Conservation (phyloP, 2,888 invertebrate genomes). For the Oegoconia quadripuncta region DNA sequence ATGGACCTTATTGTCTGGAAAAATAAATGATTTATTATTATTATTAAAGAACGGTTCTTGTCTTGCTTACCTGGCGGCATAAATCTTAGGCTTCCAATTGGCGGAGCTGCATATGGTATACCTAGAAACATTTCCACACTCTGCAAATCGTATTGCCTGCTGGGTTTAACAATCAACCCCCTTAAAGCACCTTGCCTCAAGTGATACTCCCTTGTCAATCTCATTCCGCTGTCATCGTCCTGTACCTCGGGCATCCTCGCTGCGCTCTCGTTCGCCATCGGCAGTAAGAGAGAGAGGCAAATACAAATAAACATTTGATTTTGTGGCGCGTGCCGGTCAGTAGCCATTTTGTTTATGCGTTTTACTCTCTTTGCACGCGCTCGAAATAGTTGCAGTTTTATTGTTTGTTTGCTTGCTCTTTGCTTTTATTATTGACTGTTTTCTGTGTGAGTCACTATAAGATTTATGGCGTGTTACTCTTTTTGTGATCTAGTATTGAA, state of each 20-base stretch:
- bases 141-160: conserved; percentile 80
- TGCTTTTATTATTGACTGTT: conserved; percentile 43
- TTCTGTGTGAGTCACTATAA: conserved; percentile 42
- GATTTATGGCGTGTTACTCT: conserved; percentile 33
- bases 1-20: too few relatives aligned
- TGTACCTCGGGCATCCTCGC: conserved; percentile 54
- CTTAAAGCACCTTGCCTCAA: conserved; percentile 84
- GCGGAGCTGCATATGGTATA: conserved; percentile 90
- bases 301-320: conserved; percentile 74
- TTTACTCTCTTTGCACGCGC: conserved; percentile 58
- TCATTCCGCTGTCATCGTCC: conserved; percentile 54
- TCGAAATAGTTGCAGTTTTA: conserved; percentile 60
- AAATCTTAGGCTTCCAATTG: conserved; percentile 86
- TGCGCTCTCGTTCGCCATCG: conserved; percentile 61
- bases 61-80: conserved; percentile 87
- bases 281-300: conserved; percentile 64
- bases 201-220: conserved; percentile 79
- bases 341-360: conserved; percentile 70
- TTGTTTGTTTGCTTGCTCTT: conserved; percentile 61
- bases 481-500: not conserved
- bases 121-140: conserved; percentile 87
- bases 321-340: conserved; percentile 66
- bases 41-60: too few relatives aligned
- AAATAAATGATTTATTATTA: too few relatives aligned
- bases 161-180: conserved; percentile 83